Conservation (phyloP, 2,888 invertebrate species). For the Drosophila kuntzei region DNA sequence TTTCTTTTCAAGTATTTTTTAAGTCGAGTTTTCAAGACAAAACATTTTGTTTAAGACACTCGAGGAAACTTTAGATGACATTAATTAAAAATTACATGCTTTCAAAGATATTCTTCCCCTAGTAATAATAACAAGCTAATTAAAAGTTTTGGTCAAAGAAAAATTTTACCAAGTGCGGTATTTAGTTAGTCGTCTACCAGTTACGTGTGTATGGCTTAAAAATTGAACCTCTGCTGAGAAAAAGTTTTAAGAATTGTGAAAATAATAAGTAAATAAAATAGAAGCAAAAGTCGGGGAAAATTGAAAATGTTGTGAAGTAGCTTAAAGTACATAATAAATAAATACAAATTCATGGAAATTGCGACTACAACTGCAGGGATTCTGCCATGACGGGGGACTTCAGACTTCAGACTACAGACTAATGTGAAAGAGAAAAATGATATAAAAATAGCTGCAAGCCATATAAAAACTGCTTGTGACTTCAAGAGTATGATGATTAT, state of each 20-base stretch:
- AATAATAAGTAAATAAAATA: constrained; percentile 38
- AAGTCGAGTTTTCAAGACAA: constrained; percentile 49
- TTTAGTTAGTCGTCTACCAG: constrained; percentile 62
- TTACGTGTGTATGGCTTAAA: constrained; percentile 42
- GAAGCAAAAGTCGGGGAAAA: constrained; percentile 23
- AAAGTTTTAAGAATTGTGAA: constrained; percentile 40
- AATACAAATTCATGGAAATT: constrained; percentile 53
- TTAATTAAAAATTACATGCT: constrained; percentile 64
- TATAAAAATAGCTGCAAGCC: constrained; percentile 80
- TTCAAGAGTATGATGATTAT: constrained; percentile 9
- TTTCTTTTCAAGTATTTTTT: constrained; percentile 27
- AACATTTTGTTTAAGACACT: constrained; percentile 48
- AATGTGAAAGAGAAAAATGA: constrained; percentile 62
- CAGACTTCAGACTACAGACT: constrained; percentile 7
- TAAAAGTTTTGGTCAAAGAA: constrained; percentile 73
- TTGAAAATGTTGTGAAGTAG: constrained; percentile 55
- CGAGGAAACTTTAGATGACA: constrained; percentile 50
- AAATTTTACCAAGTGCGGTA: constrained; percentile 45
- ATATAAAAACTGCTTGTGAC: constrained; percentile 26
- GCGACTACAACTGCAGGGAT: constrained; percentile 42
- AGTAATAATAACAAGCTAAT: constrained; percentile 73
- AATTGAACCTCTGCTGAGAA: constrained; percentile 16
- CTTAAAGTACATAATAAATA: constrained; percentile 56
- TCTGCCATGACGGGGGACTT: neutral
- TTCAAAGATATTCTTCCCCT: constrained; percentile 39